Base-by-base conservation (phyloP, 2,797 vertebrate species). In the Picus viridis region DNA sequence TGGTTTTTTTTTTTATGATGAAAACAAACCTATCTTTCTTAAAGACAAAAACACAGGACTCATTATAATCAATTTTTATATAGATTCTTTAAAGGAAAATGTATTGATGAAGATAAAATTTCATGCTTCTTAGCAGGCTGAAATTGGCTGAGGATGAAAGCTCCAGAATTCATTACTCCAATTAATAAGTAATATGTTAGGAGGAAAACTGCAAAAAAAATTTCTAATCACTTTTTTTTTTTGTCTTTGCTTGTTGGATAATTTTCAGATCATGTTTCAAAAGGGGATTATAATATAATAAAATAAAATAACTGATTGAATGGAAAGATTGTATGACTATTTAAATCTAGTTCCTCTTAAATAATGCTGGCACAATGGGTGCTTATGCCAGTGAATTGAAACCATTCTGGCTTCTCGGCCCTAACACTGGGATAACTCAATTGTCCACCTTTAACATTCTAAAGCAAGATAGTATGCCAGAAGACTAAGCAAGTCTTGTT, bases 11-110 rank as follows among this genome's bases (percentile, higher is more conserved):
- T 87, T 71, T 83, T 5, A 87, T 58, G n/a, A 72, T 83, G 62
- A 85, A 91, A 93, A 93, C 86, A 95, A 93, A 69, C 83, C n/a
- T 59, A 83, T 95, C n/a, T 91, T 80, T 92, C 81, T 84, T 86
- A 84, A 75, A 58, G 30, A 27, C 36, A 84, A 89, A 90, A 65
- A 85, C 51, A 89, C 54, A 74, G 26, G 12, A 45, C 12, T 91
- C 34, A 80, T 77, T 86, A 43, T 69, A 91, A 94, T 92, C 47
- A 84, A 80, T 91, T 94, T 90, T 82, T 85, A 89, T 87, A 56
- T 12, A 76, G 34, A 53, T 80, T 89, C 75, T 78, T 92, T 94
- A 82, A 89, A 83, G 39, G 36, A 84, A 94, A 94, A 69, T 65
- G 59, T 82, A 91, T 77, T 80, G 82, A 85, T 88, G 53, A 93